Conservation (phyloP, 2,113 vertebrate genomes). For the Prunella himalayana region DNA sequence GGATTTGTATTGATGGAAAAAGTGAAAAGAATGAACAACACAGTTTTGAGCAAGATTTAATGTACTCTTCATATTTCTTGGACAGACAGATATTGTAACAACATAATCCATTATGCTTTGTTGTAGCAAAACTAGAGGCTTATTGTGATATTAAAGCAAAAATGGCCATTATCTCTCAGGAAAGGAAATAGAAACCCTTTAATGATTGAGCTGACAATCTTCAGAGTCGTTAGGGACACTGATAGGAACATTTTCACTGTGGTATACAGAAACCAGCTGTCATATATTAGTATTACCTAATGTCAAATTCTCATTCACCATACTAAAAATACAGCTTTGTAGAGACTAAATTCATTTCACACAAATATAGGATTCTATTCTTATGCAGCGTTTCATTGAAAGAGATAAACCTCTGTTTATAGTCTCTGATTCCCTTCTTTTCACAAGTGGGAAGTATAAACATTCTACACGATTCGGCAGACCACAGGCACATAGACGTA, state of each 20-base stretch:
- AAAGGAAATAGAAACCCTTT: not conserved
- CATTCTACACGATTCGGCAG: not conserved
- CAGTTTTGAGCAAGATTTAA: not conserved
- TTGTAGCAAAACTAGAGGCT: not conserved
- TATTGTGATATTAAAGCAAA: constrained; percentile 3
- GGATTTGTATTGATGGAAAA: not conserved
- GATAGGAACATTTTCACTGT: not conserved
- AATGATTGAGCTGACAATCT: not conserved
- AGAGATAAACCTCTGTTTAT: not conserved
- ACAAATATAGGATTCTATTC: not conserved
- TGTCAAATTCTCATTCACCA: not conserved
- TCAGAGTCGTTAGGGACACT: not conserved
- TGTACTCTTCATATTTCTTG: not conserved
- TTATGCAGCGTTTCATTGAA: not conserved
- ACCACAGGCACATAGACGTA: not conserved
- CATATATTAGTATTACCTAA: constrained; percentile 14
- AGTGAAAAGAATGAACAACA: not conserved
- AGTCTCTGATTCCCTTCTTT: not conserved
- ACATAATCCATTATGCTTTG: not conserved
- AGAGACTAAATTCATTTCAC: not conserved
- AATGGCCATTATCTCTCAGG: not conserved
- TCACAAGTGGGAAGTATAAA: not conserved
- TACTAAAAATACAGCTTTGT: not conserved
- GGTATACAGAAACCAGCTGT: not conserved
- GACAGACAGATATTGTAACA: not conserved